A percentile compares a stretch with the other conserved stretches of the same genome.
Evolutionary conservation across 53 echinoderm and acorn worm species (phyloP).

Genomic region (Actinopyga echinites): DNA sequence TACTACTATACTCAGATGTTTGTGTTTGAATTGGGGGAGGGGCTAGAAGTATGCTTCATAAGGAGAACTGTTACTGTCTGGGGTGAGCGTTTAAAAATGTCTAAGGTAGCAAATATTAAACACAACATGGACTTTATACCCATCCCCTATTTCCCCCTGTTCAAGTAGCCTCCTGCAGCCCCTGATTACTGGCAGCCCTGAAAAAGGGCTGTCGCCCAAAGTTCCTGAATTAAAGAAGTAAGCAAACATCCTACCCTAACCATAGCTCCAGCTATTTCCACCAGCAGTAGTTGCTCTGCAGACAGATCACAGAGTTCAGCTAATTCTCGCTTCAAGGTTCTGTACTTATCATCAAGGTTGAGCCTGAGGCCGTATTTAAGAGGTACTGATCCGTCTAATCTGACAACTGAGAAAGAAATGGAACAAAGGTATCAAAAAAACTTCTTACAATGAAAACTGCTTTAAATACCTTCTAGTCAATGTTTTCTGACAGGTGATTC

Average conservation of each 20-base stretch:
- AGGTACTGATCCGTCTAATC: constrained; percentile 88
- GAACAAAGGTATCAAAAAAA: neutral
- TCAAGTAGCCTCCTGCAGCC: neutral
- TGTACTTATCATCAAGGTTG: constrained; percentile 98
- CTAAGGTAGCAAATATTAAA: no score
- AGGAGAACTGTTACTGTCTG: no score
- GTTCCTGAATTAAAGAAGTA: neutral
- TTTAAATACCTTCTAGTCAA: no score
- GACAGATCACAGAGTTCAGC: constrained; percentile 83
- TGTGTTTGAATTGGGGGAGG: no score
- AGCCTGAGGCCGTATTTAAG: constrained; percentile 88
- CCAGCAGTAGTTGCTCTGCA: constrained; percentile 82
- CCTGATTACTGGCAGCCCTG: neutral
- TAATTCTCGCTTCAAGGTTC: constrained; percentile 85
- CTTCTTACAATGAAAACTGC: neutral
- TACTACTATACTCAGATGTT: no score
- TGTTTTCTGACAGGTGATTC: no score
- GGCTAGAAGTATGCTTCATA: no score
- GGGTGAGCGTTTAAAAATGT: no score
- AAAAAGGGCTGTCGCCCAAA: neutral
- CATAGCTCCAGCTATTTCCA: constrained; percentile 95
- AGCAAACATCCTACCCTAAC: constrained; percentile 73
- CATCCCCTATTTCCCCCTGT: neutral
- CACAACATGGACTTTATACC: neutral
- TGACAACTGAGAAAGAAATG: constrained; percentile 63